These are phyloP conservation scores for Napeogenes inachia DNA, from an alignment of 2,888 invertebrate genomes.

Conservation along the genomic window DNA sequence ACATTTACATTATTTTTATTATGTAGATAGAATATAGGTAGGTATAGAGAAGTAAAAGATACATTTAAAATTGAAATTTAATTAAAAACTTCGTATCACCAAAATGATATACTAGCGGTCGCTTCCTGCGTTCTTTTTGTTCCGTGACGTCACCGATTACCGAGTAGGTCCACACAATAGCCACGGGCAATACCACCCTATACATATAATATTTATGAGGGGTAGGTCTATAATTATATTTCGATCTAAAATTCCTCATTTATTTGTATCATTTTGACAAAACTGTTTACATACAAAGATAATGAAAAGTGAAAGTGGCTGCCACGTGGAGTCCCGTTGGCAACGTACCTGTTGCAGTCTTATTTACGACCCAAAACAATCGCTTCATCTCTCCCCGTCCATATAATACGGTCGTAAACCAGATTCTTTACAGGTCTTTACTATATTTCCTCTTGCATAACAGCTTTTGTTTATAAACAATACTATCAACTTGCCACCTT, in stretches of 20 bases:
- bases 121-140: slow-evolving; percentile 26
- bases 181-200: slow-evolving; percentile 63
- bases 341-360: slow-evolving; percentile 75
- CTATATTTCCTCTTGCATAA: slow-evolving; percentile 71
- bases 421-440: slow-evolving; percentile 55
- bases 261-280: neutral
- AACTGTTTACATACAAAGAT: slow-evolving; percentile 48
- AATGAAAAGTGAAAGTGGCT: slow-evolving; percentile 69
- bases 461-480: slow-evolving; percentile 76
- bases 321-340: slow-evolving; percentile 66
- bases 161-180: slow-evolving; percentile 54
- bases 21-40: too few species aligned
- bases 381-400: slow-evolving; percentile 73
- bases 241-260: slow-evolving; percentile 48
- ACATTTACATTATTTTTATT: too few species aligned
- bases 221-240: slow-evolving; percentile 75
- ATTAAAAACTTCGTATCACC: slow-evolving; percentile 9
- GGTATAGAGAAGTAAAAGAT: neutral
- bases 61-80: neutral
- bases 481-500: slow-evolving; percentile 62
- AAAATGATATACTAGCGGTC: slow-evolving; percentile 17
- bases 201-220: slow-evolving; percentile 74
- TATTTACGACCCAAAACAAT: slow-evolving; percentile 77
- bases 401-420: slow-evolving; percentile 73
- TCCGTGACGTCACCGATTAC: slow-evolving; percentile 45